These are phyloP conservation scores for Paralvinella palmiformis DNA, from an alignment of 1,140 invertebrate species.

Conservation along the genomic window DNA sequence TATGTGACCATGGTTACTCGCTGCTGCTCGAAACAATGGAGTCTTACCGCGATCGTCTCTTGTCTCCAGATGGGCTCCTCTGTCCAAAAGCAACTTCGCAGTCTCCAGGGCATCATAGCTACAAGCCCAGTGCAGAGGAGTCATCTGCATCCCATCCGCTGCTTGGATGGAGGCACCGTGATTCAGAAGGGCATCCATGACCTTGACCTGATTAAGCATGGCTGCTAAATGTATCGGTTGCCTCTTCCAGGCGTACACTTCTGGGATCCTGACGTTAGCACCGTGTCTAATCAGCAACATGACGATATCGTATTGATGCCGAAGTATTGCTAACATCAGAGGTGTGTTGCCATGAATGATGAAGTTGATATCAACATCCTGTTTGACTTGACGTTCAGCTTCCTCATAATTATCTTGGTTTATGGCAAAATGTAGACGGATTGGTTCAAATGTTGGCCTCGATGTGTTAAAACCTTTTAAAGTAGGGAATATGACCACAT, in stretches of 20 bases:
- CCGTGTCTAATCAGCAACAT: background rate
- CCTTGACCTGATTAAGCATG: background rate
- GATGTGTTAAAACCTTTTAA: no score
- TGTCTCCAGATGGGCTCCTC: background rate
- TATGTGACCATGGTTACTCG: background rate
- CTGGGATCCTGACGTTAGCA: background rate
- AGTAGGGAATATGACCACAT: no score
- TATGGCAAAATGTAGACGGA: constrained; percentile 4
- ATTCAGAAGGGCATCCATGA: background rate
- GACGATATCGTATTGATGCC: background rate
- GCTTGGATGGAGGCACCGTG: background rate
- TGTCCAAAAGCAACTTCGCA: background rate
- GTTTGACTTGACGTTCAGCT: background rate
- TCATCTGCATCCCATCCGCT: background rate
- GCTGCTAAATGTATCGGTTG: constrained; percentile 3
- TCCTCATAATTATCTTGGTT: background rate
- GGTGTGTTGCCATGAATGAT: constrained; percentile 1
- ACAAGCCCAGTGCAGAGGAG: background rate
- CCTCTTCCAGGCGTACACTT: background rate
- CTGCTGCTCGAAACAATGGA: background rate
- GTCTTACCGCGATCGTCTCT: background rate
- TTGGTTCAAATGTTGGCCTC: background rate
- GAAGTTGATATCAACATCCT: background rate
- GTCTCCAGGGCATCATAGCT: background rate
- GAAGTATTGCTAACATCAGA: background rate